Conservation (phyloP, 2,113 vertebrate genomes). For the Herpetotheres cachinnans region DNA sequence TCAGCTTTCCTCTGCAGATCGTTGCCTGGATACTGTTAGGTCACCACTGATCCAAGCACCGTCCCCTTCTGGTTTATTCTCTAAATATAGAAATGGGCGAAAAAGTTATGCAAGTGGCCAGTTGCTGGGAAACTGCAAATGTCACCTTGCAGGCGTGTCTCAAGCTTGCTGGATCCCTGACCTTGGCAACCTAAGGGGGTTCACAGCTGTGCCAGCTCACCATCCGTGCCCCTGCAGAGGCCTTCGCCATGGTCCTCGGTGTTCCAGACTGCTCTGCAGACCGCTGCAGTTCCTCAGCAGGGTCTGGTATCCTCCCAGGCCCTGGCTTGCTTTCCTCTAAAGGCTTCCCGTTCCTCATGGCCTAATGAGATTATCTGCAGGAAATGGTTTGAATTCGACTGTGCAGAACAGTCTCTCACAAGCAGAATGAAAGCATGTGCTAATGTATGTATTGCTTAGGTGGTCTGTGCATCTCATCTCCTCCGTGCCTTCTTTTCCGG, state of each 20-base stretch:
- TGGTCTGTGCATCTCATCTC: background rate
- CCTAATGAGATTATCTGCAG: fast-evolving
- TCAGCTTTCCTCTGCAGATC: background rate
- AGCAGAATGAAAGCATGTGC: background rate
- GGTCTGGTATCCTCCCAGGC: background rate
- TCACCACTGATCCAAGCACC: background rate
- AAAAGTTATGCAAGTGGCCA: background rate
- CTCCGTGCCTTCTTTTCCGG: background rate
- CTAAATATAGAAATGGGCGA: conserved; percentile 8
- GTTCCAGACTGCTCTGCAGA: too few relatives aligned
- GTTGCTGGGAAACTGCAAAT: conserved; percentile 3
- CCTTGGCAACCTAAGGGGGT: background rate
- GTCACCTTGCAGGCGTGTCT: background rate
- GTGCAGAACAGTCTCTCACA: background rate
- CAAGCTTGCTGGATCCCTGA: background rate
- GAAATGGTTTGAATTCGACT: background rate
- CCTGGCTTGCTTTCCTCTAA: background rate
- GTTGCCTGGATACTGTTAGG: conserved; percentile 55
- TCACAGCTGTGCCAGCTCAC: fast-evolving
- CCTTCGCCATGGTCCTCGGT: fast-evolving
- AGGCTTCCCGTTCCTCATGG: background rate
- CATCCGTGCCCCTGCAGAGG: background rate
- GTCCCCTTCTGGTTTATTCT: background rate
- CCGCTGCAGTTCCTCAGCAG: background rate
- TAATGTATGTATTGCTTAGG: background rate